Conservation (phyloP, 1,140 invertebrate genomes). For the Drosophila funebris region DNA sequence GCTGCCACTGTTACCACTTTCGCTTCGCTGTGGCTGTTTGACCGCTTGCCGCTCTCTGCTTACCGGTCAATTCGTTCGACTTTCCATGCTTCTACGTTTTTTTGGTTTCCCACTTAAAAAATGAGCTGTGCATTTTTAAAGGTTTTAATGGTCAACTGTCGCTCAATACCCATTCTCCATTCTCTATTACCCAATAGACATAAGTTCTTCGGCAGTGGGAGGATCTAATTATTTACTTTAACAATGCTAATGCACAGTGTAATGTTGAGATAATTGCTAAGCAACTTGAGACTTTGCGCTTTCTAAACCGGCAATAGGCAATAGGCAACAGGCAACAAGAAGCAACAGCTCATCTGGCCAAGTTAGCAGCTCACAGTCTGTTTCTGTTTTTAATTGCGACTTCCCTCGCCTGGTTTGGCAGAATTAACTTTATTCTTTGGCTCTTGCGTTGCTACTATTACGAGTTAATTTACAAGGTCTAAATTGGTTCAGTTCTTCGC, state of each 20-base stretch:
- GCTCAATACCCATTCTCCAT: neutral
- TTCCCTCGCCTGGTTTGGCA: conserved; percentile 18
- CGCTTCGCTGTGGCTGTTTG: conserved; percentile 24
- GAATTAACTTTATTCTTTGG: conserved; percentile 42
- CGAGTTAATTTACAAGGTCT: conserved; percentile 1
- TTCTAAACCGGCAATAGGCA: conserved; percentile 37
- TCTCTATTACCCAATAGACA: neutral
- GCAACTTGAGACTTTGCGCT: conserved; percentile 42
- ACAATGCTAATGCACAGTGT: conserved; percentile 12
- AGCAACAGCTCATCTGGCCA: conserved; percentile 30
- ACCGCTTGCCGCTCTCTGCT: neutral
- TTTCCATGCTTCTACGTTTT: conserved; percentile 40
- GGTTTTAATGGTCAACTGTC: neutral
- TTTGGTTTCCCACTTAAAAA: conserved; percentile 13
- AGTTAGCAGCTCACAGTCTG: conserved; percentile 47
- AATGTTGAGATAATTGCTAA: conserved; percentile 49
- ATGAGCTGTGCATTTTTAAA: neutral
- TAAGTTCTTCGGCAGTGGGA: conserved; percentile 30
- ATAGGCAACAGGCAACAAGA: neutral
- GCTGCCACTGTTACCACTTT: conserved; percentile 45
- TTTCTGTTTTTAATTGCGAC: conserved; percentile 49
- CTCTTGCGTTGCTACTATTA: neutral
- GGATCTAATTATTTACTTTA: conserved; percentile 31
- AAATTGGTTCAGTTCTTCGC: conserved; percentile 8
- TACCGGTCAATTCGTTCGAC: conserved; percentile 33